Percentiles rank a stretch among this genome's conserved stretches.
These are phyloP conservation scores for Scaptomyza parva DNA, from an alignment of 2,888 invertebrate species.

Conservation along the genomic window DNA sequence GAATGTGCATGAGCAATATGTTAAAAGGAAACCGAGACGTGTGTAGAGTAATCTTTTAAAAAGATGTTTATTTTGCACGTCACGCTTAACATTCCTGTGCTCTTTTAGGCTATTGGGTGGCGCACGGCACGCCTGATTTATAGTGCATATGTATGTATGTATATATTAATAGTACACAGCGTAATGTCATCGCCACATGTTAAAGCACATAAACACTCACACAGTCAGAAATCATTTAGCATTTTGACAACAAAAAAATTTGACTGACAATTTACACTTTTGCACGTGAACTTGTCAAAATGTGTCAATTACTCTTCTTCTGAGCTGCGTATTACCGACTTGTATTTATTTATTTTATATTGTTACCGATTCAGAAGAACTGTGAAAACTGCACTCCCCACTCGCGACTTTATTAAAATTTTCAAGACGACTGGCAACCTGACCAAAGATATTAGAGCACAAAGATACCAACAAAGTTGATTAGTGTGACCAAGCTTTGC, in stretches of 20 bases:
- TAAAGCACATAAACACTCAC: slow-evolving; percentile 18
- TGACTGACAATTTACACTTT: slow-evolving; percentile 29
- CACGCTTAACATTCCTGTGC: slow-evolving; percentile 49
- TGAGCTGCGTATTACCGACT: slow-evolving; percentile 50
- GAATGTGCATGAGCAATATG: neutral
- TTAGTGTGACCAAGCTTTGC: slow-evolving; percentile 29
- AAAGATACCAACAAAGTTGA: slow-evolving; percentile 21
- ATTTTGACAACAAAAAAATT: slow-evolving; percentile 28
- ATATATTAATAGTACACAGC: slow-evolving; percentile 30
- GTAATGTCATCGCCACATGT: slow-evolving; percentile 42
- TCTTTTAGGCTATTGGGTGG: slow-evolving; percentile 30
- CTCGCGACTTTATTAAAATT: slow-evolving; percentile 41
- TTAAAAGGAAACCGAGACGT: slow-evolving; percentile 8
- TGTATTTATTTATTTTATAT: slow-evolving; percentile 52
- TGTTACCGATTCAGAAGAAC: slow-evolving; percentile 30
- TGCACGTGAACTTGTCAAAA: slow-evolving; percentile 40
- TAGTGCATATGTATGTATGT: slow-evolving; percentile 11
- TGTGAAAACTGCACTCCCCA: slow-evolving; percentile 3
- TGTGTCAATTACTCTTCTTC: slow-evolving; percentile 32
- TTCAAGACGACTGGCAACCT: slow-evolving; percentile 45
- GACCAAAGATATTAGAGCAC: slow-evolving; percentile 16
- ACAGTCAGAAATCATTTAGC: slow-evolving; percentile 18
- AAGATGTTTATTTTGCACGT: slow-evolving; percentile 31
- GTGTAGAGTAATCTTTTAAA: slow-evolving; percentile 28
- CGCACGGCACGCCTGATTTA: slow-evolving; percentile 45